phyloP scores from a whole-genome alignment of 2,113 vertebrate species.

The Mastomys coucha region DNA sequence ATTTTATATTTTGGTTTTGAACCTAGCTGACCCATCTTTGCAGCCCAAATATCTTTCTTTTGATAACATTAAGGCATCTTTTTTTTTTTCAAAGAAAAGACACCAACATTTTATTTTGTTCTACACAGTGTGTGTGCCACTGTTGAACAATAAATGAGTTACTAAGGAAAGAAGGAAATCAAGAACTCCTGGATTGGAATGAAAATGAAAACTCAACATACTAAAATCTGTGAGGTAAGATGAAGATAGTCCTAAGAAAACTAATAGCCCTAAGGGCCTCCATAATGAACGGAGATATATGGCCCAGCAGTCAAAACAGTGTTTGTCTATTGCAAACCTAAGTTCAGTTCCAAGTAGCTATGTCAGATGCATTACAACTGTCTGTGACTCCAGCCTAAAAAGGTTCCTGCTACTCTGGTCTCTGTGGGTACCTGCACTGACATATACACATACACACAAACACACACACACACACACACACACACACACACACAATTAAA shows the following conservation, averaged over 20 bases:
- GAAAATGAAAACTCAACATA: background rate
- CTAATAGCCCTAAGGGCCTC: no score
- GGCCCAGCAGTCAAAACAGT: background rate
- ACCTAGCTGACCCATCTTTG: background rate
- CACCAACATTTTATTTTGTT: conserved; percentile 13
- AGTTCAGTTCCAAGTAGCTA: background rate
- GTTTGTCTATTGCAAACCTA: background rate
- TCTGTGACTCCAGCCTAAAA: background rate
- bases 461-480: background rate
- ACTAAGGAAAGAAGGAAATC: background rate
- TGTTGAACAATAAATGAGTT: background rate
- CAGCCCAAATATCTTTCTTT: background rate
- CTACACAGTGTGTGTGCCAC: background rate
- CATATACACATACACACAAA: background rate
- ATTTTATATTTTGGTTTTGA: background rate
- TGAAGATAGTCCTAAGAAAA: background rate
- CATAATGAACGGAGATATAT: background rate
- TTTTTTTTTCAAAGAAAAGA: background rate
- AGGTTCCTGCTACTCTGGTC: background rate
- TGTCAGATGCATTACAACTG: background rate
- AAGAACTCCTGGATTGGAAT: background rate
- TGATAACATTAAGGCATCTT: background rate
- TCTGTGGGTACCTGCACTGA: background rate
- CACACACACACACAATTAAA: background rate
- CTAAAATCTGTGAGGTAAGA: background rate